Evolutionary conservation across 2,113 vertebrate species (phyloP).

Genomic region (Pluvialis apricaria): DNA sequence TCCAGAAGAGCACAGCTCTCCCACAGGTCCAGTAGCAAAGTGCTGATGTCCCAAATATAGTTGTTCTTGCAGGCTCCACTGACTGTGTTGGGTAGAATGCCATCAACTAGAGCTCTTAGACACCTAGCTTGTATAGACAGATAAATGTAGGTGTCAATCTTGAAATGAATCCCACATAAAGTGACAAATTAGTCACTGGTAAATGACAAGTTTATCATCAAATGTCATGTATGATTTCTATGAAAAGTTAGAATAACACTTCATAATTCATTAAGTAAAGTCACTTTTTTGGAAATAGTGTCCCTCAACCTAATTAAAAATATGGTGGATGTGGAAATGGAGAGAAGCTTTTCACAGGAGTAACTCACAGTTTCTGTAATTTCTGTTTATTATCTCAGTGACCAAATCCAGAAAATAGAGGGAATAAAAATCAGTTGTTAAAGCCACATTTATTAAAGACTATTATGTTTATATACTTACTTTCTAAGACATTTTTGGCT

Average conservation of each 20-base stretch:
- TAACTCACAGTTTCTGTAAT: background rate
- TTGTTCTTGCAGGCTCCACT: background rate
- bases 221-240: background rate
- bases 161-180: background rate
- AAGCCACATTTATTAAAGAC: background rate
- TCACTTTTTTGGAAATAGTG: background rate
- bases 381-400: background rate
- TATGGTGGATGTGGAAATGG: background rate
- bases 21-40: background rate
- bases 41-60: background rate
- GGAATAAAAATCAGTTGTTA: background rate
- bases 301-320: background rate
- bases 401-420: background rate
- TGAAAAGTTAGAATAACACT: background rate
- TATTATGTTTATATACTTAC: background rate
- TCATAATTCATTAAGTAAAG: conserved; percentile 27
- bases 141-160: background rate
- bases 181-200: background rate
- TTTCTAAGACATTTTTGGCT: background rate
- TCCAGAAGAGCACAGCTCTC: background rate
- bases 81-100: background rate
- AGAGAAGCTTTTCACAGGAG: background rate
- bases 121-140: background rate
- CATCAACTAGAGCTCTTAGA: background rate
- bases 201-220: background rate